A percentile compares a stretch with the other conserved stretches of the same genome.
Evolutionary conservation across 2,797 vertebrate species (phyloP).

Genomic region (Artibeus lituratus): DNA sequence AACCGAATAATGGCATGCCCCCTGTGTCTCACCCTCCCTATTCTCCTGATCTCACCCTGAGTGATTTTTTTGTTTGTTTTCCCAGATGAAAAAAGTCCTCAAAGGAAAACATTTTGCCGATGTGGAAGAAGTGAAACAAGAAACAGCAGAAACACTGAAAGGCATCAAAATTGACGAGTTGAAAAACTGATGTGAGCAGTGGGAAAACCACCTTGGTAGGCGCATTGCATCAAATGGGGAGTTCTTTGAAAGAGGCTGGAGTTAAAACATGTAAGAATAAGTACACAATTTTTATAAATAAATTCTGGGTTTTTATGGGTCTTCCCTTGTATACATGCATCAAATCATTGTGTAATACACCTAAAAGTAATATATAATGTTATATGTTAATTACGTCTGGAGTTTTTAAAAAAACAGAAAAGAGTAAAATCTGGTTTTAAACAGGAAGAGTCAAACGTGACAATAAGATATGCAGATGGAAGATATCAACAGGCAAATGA

Average conservation of each 20-base stretch:
- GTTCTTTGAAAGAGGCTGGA: not conserved
- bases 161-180: not conserved
- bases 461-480: not conserved
- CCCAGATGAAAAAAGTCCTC: not conserved
- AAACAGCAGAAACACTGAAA: not conserved
- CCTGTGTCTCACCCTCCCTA: no score
- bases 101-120: not conserved
- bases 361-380: not conserved
- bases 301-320: not conserved
- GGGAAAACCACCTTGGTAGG: not conserved
- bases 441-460: not conserved
- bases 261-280: not conserved
- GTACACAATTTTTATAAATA: not conserved
- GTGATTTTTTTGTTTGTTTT: not conserved
- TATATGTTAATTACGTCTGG: not conserved
- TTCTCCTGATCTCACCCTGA: not conserved
- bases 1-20: not conserved
- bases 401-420: not conserved
- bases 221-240: not conserved
- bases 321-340: not conserved
- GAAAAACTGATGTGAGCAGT: not conserved
- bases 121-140: not conserved
- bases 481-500: not conserved
- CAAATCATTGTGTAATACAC: not conserved
- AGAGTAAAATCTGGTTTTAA: not conserved